Conservation (phyloP, 2,888 invertebrate genomes). For the Metacarcinus magister region DNA sequence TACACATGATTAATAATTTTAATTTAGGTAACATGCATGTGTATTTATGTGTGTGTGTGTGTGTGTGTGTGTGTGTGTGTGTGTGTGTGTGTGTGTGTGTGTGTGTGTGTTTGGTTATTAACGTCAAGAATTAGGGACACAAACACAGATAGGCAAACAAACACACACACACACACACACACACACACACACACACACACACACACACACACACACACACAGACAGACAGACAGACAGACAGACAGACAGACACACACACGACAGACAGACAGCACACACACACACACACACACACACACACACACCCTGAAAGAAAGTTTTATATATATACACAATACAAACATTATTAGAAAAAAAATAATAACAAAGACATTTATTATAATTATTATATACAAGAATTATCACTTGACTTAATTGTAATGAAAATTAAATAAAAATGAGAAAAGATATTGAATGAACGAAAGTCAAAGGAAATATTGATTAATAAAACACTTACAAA, state of each 20-base stretch:
- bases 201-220: constrained; percentile 16
- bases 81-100: not conserved
- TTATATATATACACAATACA: not conserved
- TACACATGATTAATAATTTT: not conserved
- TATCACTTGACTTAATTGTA: too few relatives aligned
- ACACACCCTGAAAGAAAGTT: not conserved
- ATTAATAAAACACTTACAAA: not conserved
- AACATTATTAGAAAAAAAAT: not conserved
- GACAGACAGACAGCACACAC: constrained; percentile 30
- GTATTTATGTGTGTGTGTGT: not conserved
- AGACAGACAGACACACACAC: constrained; percentile 57
- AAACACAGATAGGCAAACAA: not conserved
- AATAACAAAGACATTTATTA: not conserved
- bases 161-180: not conserved
- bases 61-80: not conserved
- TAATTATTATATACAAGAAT: not conserved
- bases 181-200: not conserved
- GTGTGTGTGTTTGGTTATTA: not conserved
- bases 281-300: constrained; percentile 35
- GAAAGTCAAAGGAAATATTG: too few relatives aligned
- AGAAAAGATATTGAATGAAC: not conserved
- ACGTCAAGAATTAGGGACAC: too few relatives aligned
- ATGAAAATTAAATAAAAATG: too few relatives aligned
- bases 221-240: constrained; percentile 39
- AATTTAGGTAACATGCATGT: not conserved